Evolutionary conservation across 2,888 invertebrate genomes (phyloP).

Genomic region (Antheraea yamamai): DNA sequence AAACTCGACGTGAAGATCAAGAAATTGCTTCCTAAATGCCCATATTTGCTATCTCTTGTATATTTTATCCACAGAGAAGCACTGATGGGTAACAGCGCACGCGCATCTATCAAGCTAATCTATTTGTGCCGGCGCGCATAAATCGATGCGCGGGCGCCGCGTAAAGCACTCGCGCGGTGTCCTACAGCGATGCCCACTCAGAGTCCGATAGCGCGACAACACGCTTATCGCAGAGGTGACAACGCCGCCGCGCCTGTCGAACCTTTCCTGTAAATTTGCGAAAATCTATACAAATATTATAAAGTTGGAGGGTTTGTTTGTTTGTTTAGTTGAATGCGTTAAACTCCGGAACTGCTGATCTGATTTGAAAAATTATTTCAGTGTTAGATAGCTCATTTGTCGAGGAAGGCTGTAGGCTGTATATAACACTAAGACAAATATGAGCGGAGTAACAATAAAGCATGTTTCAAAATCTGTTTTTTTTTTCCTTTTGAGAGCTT

Average conservation of each 20-base stretch:
- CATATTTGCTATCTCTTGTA: background rate
- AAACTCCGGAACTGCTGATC: too few species aligned
- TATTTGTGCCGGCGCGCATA: conserved; percentile 52
- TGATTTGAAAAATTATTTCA: too few species aligned
- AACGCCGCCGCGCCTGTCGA: conserved; percentile 39
- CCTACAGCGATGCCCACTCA: conserved; percentile 63
- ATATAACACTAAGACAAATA: too few species aligned
- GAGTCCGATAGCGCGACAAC: conserved; percentile 45
- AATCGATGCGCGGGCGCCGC: conserved; percentile 55
- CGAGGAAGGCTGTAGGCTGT: too few species aligned
- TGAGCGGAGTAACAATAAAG: too few species aligned
- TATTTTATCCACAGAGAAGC: background rate
- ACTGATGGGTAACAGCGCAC: conserved; percentile 10
- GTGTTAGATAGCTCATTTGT: too few species aligned
- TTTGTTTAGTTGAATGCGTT: too few species aligned
- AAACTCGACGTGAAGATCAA: background rate
- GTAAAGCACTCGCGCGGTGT: conserved; percentile 48
- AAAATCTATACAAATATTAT: background rate
- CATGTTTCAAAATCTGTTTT: too few species aligned
- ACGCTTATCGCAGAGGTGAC: conserved; percentile 52
- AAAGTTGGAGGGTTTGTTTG: too few species aligned
- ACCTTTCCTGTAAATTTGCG: background rate
- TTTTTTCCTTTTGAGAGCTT: too few species aligned
- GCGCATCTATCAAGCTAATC: conserved; percentile 61
- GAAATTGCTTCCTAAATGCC: background rate